Percentiles rank a stretch among this genome's conserved stretches.
phyloP scores from a whole-genome alignment of 1,140 invertebrate species.

The Bemisia tabaci region DNA sequence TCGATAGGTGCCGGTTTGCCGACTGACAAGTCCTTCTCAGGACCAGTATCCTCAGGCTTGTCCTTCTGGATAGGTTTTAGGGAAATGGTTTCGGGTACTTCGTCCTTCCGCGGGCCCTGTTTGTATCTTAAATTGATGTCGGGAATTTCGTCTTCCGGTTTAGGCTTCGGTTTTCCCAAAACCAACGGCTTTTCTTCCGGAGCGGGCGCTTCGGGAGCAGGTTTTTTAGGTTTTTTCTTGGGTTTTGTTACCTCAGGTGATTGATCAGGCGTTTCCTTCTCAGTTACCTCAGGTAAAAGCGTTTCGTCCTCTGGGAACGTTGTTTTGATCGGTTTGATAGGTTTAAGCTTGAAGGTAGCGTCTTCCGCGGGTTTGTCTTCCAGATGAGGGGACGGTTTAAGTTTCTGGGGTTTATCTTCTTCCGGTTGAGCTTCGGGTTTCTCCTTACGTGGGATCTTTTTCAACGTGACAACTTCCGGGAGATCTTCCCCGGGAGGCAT shows the following conservation, averaged over 20 bases:
- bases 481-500: conserved; percentile 20
- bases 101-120: conserved; percentile 11
- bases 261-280: conserved; percentile 26
- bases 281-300: conserved; percentile 28
- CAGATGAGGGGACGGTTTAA: conserved; percentile 23
- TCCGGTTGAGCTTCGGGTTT: conserved; percentile 20
- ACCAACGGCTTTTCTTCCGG: conserved; percentile 33
- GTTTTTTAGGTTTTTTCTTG: conserved; percentile 25
- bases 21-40: conserved; percentile 11
- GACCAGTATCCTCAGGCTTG: conserved; percentile 12
- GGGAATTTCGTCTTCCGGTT: conserved; percentile 24
- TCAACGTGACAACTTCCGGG: conserved; percentile 21
- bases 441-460: conserved; percentile 18
- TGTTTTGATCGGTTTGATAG: conserved; percentile 21
- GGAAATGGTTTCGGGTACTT: conserved; percentile 17
- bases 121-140: conserved; percentile 15
- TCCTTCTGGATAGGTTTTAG: conserved; percentile 14
- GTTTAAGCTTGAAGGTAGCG: conserved; percentile 19
- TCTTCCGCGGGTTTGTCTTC: conserved; percentile 22
- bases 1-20: conserved; percentile 29
- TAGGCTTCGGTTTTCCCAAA: conserved; percentile 27
- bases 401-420: conserved; percentile 22
- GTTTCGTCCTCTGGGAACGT: conserved; percentile 31
- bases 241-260: conserved; percentile 10
- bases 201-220: conserved; percentile 21